Evolutionary conservation across 1,140 invertebrate species (phyloP), one percentile per base, ranked within the genome.

Genomic region (Cherax quadricarinatus): DNA sequence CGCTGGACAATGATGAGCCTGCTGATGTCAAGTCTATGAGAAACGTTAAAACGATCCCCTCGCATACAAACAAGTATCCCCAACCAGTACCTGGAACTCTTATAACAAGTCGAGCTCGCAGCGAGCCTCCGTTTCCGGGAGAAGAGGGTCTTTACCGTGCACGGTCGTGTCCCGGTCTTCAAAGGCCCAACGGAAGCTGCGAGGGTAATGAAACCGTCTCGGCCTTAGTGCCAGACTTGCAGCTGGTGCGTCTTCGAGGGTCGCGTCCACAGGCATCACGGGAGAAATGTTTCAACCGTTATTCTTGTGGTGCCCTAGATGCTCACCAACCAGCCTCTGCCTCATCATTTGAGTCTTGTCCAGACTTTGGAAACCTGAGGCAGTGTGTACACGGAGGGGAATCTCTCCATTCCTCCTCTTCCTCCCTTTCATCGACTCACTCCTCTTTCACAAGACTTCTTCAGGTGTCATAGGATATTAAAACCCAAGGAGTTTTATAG

Each of bases 371-470:
- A 66, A 92, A 88, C 86, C 49, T 92, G 41, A 75, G 91, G 49
- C 91, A 86, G 60, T 92, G 91, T 88, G 91, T 92, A 21, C 86
- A 80, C 9, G 86, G 79, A 49, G 86, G 91, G 9, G 91, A 92
- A 51, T 92, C 91, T 4, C 57, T 84, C 21, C 91, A 92, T 80
- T 92, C 91, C 86, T 92, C 91, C 30, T 92, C 91, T 49, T 92
- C 91, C 62, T 92, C 91, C 62, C 62, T 92, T 80, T 92, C 91
- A 24, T 92, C 91, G 30, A 91, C 90, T 66, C 91, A 92, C 86
- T 92, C 91, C 86, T 90, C 88, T 18, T 92, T 92, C 51, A 92
- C 91, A n/a, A 60, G 91, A 53, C 91, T 92, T 21, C 90, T 92
- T 41, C 85, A 92, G 79, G 90, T 92, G 85, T 92, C 90, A 57